Conservation (phyloP, 2,113 vertebrate species). For the Pantherophis guttatus region DNA sequence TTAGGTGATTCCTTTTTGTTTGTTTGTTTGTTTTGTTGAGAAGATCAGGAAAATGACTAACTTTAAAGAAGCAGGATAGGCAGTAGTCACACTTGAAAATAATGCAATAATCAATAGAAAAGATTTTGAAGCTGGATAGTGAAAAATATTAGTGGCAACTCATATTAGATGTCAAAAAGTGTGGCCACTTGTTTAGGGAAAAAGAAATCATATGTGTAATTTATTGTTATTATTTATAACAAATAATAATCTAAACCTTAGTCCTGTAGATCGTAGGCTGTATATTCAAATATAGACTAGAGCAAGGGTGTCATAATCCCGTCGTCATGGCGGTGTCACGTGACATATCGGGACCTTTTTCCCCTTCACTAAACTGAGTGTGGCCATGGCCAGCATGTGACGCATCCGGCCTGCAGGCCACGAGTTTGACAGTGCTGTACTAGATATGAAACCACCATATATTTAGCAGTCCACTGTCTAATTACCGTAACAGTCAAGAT, state of each 20-base stretch:
- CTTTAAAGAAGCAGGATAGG: background rate
- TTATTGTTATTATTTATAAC: background rate
- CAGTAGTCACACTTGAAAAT: background rate
- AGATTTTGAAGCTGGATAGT: background rate
- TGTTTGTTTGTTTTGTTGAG: background rate
- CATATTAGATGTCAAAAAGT: background rate
- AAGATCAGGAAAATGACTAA: background rate
- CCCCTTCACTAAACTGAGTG: no score
- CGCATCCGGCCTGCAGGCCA: no score
- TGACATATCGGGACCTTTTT: no score
- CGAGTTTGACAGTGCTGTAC: no score
- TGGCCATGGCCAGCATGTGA: no score
- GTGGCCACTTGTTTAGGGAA: background rate
- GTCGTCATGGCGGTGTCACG: no score
- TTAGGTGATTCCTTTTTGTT: background rate
- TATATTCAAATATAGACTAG: background rate
- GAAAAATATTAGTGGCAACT: background rate
- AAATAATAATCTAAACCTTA: background rate
- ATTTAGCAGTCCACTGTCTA: background rate
- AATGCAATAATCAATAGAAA: background rate
- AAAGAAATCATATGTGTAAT: background rate
- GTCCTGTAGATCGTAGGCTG: background rate
- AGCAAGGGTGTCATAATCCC: background rate
- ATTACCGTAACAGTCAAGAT: background rate
- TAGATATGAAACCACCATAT: background rate